phyloP scores from a whole-genome alignment of 2,797 vertebrate genomes.

The Pipistrellus nathusii region DNA sequence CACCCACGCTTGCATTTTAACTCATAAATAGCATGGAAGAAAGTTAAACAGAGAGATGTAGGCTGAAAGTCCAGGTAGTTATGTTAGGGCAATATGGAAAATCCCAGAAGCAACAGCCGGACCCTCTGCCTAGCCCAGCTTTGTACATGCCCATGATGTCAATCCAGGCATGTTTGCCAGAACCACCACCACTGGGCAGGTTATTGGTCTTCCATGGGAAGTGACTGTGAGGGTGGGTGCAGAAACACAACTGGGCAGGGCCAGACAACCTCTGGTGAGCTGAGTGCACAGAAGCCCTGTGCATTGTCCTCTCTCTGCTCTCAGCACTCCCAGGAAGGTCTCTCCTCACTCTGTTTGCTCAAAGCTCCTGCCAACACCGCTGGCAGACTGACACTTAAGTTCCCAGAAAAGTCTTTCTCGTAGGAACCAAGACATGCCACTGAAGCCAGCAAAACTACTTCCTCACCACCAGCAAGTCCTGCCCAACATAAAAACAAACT shows the following conservation, averaged over 20 bases:
- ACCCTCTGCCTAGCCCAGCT: background rate
- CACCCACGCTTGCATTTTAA: background rate
- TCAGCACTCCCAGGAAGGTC: rapidly evolving
- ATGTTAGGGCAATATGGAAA: background rate
- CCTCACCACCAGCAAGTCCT: background rate
- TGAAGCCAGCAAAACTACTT: too few relatives aligned
- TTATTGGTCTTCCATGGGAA: background rate
- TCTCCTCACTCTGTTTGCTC: background rate
- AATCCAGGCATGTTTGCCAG: background rate
- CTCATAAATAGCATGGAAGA: background rate
- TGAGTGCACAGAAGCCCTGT: rapidly evolving
- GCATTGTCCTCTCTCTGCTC: too few relatives aligned
- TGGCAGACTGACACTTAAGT: rapidly evolving
- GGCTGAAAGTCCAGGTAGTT: background rate
- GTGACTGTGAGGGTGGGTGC: rapidly evolving
- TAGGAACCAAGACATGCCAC: background rate
- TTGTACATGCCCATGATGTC: background rate
- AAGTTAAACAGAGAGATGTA: background rate
- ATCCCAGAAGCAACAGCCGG: background rate
- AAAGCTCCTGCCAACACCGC: background rate
- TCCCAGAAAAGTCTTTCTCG: background rate
- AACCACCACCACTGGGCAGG: background rate
- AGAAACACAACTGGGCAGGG: background rate
- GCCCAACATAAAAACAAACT: background rate
- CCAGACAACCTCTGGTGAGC: rapidly evolving